Base-by-base conservation (phyloP, 2,888 invertebrate species). In the Saturnia japonica region DNA sequence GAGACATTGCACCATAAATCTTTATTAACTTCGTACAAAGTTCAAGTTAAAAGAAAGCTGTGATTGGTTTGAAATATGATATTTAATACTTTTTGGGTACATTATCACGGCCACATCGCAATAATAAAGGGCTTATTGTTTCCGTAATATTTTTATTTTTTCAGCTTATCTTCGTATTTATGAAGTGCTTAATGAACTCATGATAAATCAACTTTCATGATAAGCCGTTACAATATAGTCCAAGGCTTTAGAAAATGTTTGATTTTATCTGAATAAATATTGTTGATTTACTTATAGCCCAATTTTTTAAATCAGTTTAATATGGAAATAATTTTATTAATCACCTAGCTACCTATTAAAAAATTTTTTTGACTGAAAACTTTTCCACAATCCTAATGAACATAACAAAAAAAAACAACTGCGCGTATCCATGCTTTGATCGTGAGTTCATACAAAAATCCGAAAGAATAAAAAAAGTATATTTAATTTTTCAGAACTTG, bases 111-210 rank as follows among this genome's bases (percentile, higher is more conserved):
- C 1, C 40, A 64, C 40, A 40, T 40, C 47, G 25, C 47, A 45
- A 67, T 47, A 67, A 47, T 67, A 67, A 25, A 67, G 8, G 14
- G 25, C 16, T 45, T 67, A 67, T 25, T 25, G 40, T 68, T 34
- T 34, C n/a, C n/a, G n/a, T 54, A 4, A 34, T 34, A 40, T 25
- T 47, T 22, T 12, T 22, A 22, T 40, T 51, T 42, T 40, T 42
- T 42, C 14, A 9, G 54, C 54, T 70, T 70, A 70, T 70, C 45
- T 11, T 42, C 40, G 25, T 25, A 70, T 70, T 70, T 70, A 70
- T 70, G 14, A 28, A 67, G 70, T 70, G 42, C 54, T 25, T 70
- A 70, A 70, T 57, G 67, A 67, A 67, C 34, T 67, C 43, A 28
- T 67, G 57, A 34, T 34, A 34, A 34, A 34, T 34, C 54, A 67